Evolutionary conservation across 2,888 invertebrate genomes (phyloP).

Genomic region (Acronicta alni): DNA sequence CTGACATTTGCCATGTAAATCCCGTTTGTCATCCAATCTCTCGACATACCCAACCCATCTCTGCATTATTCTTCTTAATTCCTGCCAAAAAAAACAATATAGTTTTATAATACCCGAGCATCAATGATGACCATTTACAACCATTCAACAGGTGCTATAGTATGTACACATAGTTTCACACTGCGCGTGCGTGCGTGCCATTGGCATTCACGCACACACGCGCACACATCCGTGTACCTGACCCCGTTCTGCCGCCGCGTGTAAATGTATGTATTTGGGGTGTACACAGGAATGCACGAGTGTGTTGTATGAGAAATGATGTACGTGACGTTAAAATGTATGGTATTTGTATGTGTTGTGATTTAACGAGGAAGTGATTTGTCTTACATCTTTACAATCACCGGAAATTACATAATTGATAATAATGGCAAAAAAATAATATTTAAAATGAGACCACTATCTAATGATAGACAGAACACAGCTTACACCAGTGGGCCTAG

Average conservation of each 20-base stretch:
- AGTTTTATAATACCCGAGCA: background rate
- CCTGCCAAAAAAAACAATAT: too few relatives aligned
- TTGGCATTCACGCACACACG: constrained; percentile 57
- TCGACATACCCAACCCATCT: too few relatives aligned
- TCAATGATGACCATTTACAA: constrained; percentile 6
- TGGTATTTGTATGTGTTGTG: constrained; percentile 9
- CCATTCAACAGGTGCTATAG: constrained; percentile 32
- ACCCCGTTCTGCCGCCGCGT: constrained; percentile 57
- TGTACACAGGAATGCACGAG: constrained; percentile 62
- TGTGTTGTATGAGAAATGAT: constrained; percentile 34
- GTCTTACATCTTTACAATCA: background rate
- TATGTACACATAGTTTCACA: constrained; percentile 51
- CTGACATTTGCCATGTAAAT: too few relatives aligned
- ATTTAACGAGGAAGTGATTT: background rate
- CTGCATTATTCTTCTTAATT: too few relatives aligned
- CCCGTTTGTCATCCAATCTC: too few relatives aligned
- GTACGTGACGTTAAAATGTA: constrained; percentile 15
- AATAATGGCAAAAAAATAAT: too few relatives aligned
- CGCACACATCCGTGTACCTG: constrained; percentile 50
- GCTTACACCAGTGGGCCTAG: too few relatives aligned
- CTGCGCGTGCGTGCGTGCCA: constrained; percentile 55
- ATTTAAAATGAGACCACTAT: too few relatives aligned
- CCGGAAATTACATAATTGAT: too few relatives aligned
- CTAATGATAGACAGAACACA: too few relatives aligned
- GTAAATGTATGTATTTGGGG: constrained; percentile 76